Base-by-base conservation (phyloP, 2,888 invertebrate species). In the Metacarcinus magister region DNA sequence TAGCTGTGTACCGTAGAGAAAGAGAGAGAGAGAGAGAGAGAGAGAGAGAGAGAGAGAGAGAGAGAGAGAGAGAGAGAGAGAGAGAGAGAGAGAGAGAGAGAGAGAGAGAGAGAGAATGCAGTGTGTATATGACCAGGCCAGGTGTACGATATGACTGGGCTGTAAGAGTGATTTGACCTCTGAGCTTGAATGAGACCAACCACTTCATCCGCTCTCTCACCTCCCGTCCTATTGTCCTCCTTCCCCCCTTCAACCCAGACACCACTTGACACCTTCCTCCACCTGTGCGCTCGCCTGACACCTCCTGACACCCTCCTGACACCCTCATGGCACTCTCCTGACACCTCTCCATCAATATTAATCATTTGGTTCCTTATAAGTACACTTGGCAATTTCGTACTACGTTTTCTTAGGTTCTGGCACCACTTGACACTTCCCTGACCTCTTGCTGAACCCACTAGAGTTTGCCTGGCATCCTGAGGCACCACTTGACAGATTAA, bases 31-130 rank as follows among this genome's bases (percentile, higher is more conserved):
- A 54, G 54, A 54, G 54, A 54, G 54, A 54, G 54, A 54, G 54
- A 54, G 54, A 54, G 54, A 54, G 54, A 54, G 54, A 54, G 54
- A 54, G 54, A 54, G 54, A 54, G 54, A 54, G 54, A 67, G 13
- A 67, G 67, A 8, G 67, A 67, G 67, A 67, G 67, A 67, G 67
- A 67, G 67, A 67, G 67, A 67, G 67, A 67, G 67, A 67, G 67
- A 67, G 67, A 82, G 32, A 82, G 82, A 82, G 82, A 82, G 82
- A 82, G 82, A 82, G 82, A 82, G 82, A 82, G 82, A 82, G 82
- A 82, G 82, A 82, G 82, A 82, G 82, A 82, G 82, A 82, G 82
- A 82, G 82, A 82, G 32, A 82, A 4, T 32, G 82, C 19, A 13
- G 10, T 5, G 10, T 5, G 10, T 48, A 13, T 48, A 13, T 48